A percentile compares a stretch with the other conserved stretches of the same genome.
These are phyloP conservation scores for Buphagus erythrorhynchus DNA, from an alignment of 2,797 vertebrate genomes.

Conservation along the genomic window DNA sequence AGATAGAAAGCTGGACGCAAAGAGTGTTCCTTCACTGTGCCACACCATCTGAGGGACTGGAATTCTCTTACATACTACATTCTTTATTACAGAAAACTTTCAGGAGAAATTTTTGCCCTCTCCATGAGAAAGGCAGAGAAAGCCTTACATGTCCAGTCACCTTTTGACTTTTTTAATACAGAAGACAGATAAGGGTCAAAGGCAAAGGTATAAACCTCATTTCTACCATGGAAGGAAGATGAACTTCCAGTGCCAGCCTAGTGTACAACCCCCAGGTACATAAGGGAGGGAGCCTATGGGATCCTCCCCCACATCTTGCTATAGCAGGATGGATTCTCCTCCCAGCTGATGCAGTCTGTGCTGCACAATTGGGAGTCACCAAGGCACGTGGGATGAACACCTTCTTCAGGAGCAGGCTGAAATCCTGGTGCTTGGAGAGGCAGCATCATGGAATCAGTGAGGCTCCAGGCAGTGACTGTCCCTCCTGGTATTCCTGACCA, in stretches of 20 bases:
- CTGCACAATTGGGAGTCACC: not conserved
- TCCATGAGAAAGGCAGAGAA: not conserved
- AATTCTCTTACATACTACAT: not conserved
- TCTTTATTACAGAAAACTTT: not conserved
- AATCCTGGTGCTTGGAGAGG: not conserved
- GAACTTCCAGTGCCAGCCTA: not conserved
- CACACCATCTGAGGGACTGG: not conserved
- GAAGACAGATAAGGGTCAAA: not conserved
- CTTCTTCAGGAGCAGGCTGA: not conserved
- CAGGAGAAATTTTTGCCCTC: not conserved
- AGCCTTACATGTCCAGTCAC: not conserved
- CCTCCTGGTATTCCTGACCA: not conserved
- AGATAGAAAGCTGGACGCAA: not conserved
- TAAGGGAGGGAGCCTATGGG: fast-evolving
- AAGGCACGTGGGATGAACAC: fast-evolving
- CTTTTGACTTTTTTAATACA: not conserved
- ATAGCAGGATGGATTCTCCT: not conserved
- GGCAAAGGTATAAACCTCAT: not conserved
- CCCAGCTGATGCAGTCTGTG: fast-evolving
- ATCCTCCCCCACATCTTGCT: not conserved
- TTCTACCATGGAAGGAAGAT: not conserved
- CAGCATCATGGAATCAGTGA: not conserved
- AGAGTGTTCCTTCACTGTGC: not conserved
- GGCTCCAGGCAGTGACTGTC: not conserved
- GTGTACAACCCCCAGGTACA: not conserved